Evolutionary conservation across 2,113 vertebrate genomes (phyloP).

Genomic region (Phoenicopterus ruber): DNA sequence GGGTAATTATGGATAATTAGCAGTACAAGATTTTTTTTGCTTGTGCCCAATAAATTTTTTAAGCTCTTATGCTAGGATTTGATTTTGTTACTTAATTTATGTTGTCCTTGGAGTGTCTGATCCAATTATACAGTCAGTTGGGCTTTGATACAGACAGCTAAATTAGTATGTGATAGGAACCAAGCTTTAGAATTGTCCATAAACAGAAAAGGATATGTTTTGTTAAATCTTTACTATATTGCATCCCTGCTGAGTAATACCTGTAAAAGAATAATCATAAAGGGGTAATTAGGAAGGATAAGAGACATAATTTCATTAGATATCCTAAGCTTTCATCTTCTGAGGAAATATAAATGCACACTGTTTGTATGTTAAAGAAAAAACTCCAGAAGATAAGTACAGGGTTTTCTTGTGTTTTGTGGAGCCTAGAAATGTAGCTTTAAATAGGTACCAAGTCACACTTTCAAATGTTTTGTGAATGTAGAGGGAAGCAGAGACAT

Average conservation of each 20-base stretch:
- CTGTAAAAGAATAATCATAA: not conserved
- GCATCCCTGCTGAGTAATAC: not conserved
- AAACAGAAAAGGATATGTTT: not conserved
- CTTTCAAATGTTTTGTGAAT: not conserved
- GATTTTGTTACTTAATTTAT: not conserved
- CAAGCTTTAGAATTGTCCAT: not conserved
- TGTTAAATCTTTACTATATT: not conserved
- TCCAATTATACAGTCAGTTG: not conserved
- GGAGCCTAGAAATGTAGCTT: not conserved
- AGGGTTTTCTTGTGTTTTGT: not conserved
- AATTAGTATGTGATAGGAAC: not conserved
- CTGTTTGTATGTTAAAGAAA: not conserved
- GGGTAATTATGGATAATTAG: not conserved
- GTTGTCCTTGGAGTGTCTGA: not conserved
- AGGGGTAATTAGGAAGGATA: not conserved
- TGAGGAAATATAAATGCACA: fast-evolving
- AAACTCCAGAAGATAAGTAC: not conserved
- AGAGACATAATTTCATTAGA: not conserved
- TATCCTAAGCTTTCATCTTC: not conserved
- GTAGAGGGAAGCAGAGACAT: not conserved
- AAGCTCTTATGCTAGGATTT: not conserved
- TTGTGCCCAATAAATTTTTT: not conserved
- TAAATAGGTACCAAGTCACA: not conserved
- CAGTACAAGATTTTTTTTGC: not conserved
- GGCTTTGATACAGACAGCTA: not conserved